Evolutionary conservation across 92 coral and sea anemone genomes (phyloP), one percentile per base, ranked within the genome.

Genomic region (Phenganax marumi): DNA sequence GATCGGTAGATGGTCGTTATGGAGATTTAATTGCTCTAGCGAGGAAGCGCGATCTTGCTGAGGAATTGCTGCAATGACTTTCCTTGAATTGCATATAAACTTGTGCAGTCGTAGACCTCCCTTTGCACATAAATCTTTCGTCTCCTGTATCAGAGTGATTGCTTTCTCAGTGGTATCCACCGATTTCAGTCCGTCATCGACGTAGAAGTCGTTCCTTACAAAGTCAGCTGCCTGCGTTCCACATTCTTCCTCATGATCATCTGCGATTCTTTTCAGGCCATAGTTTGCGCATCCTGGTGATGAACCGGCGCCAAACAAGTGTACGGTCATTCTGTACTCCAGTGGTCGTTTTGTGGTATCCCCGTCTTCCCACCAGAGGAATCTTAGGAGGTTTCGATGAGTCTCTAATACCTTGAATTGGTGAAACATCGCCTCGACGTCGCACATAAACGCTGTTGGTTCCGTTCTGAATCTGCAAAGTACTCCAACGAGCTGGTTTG

Each of bases 141-240:
- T 50, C 11, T 22, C 39, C 46, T 17, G 6, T 68, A 33, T 50
- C 6, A 68, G 46, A 22, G 11, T 17, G 17, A 68, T 50, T 7
- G 74, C 74, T 68, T 68, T 17, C 7, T 68, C 74, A 13, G 7
- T 50, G 8, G 74, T 21, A 8, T 46, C 6, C 7, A 22, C 74
- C 49, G 74, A 68, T 17, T 68, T 68, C 9, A 68, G 24, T 4
- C 74, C 74, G 17, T 68, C 74, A 50, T 68, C 74, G 39, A 68
- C 46, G 46, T 68, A 68, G 46, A 68, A 68, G 17, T 68, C 39
- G 74, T 50, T 8, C n/a, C n/a, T n/a, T n/a, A n/a, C n/a, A n/a
- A n/a, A n/a, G n/a, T n/a, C n/a, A n/a, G n/a, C n/a, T n/a, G 74
- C 39, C 39, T 9, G 47, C 23, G 46, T 7, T 22, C 74, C 74